Evolutionary conservation across 2,797 vertebrate genomes (phyloP), one percentile per base, ranked within the genome.

Genomic region (Agapornis canus): DNA sequence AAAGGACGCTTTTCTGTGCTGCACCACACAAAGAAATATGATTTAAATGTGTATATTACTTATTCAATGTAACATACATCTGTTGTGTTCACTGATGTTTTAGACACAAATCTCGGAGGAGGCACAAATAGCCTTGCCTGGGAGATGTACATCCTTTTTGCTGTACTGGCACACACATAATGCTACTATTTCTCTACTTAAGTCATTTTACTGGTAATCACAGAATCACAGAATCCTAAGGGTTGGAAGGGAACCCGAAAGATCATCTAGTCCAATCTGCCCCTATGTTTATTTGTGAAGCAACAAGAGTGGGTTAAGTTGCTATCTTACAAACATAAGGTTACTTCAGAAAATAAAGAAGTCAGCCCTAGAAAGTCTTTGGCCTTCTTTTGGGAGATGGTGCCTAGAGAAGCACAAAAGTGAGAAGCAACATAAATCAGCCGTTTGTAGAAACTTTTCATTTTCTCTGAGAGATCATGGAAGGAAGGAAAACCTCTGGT

Each of bases 1-100:
- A 96, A 91, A 91, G 92, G 84, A 64, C n/a, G 61, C 52, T 94
- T 75, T 70, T 87, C 26, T 12, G 32, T 95, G 69, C 19, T 88
- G 17, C 39, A 86, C 59, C 37, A 60, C 90, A 94, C 51, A 91
- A 93, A 94, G 63, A 95, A 84, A 76, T 45, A 61, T 7, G 65
- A 81, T 78, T 87, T 93, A 43, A 84, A 51, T 76, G n/a, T 90
- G 49, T 73, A 37, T 70, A 43, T 82, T 78, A n/a, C 57, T 90
- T 88, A 51, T 5, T 59, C 22, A 66, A 49, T 72, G 73, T 29
- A 94, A 71, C 39, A 89, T 73, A 23, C 51, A 89, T 78, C 86
- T 94, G 73, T 60, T 90, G n/a, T 71, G 32, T 60, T 70, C 54
- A 69, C 69, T 66, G 60, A 19, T 77, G 73, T 60, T 61, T 91